Conservation (phyloP, 2,113 vertebrate genomes). For the Bos javanicus region DNA sequence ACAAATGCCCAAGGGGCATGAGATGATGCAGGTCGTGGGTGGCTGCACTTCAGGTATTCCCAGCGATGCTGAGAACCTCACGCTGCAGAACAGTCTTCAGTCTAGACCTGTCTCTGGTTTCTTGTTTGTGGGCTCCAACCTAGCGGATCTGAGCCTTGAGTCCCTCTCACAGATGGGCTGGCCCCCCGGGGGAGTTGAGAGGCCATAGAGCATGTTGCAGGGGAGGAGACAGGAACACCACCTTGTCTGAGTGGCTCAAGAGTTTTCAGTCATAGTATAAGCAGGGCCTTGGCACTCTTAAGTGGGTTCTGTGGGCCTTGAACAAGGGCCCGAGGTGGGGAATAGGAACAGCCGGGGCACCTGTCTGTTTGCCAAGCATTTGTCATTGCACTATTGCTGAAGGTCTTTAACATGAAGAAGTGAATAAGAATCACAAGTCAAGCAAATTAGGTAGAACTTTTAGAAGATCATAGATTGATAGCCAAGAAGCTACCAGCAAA, state of each 20-base stretch:
- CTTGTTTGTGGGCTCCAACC: background rate
- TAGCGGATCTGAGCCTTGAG: background rate
- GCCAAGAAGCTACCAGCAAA: background rate
- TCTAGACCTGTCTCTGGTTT: background rate
- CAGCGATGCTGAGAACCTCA: accelerated
- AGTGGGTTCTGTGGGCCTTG: background rate
- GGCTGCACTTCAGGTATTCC: background rate
- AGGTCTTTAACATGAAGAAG: background rate
- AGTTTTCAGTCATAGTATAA: background rate
- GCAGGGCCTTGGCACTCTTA: background rate
- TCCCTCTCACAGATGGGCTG: background rate
- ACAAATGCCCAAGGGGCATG: background rate
- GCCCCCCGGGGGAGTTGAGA: background rate
- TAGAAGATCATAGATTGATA: background rate
- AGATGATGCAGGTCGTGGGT: background rate
- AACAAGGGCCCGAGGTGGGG: too few relatives aligned
- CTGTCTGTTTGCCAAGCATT: background rate
- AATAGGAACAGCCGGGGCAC: background rate
- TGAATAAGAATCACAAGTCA: background rate
- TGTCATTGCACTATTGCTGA: background rate
- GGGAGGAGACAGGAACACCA: background rate
- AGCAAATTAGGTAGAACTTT: background rate
- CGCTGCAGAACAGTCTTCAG: background rate
- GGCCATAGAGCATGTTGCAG: background rate
- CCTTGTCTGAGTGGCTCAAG: background rate